These are phyloP conservation scores for Psittacus erithacus DNA, from an alignment of 2,113 vertebrate genomes.

Conservation along the genomic window DNA sequence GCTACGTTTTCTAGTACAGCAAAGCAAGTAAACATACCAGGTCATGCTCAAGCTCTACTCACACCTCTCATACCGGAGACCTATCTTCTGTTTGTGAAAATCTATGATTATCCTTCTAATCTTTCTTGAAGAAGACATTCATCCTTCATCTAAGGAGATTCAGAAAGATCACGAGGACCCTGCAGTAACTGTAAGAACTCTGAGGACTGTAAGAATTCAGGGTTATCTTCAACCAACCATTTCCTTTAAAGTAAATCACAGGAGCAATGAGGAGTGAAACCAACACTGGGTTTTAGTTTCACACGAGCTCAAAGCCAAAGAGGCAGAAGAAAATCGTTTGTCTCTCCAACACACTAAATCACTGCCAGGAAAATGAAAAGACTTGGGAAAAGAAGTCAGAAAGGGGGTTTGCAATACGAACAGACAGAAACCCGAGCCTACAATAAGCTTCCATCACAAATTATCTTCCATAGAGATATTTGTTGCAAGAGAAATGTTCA, in stretches of 20 bases:
- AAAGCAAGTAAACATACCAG: background rate
- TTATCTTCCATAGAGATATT: background rate
- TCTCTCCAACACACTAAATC: background rate
- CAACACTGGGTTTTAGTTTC: background rate
- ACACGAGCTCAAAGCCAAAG: background rate
- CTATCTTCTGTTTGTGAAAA: constrained; percentile 9
- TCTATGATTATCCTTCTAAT: constrained; percentile 38
- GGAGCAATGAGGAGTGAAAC: background rate
- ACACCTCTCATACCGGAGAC: background rate
- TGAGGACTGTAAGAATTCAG: background rate
- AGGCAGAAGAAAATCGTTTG: background rate
- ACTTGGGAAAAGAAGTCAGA: background rate
- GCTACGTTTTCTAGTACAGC: background rate
- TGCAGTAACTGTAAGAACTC: background rate
- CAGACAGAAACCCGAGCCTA: background rate
- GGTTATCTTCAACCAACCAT: background rate
- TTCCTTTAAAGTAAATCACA: background rate
- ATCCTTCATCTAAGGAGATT: constrained; percentile 1
- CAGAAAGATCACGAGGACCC: background rate
- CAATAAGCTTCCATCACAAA: background rate
- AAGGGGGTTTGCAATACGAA: background rate
- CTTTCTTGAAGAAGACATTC: constrained; percentile 19
- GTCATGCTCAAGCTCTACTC: background rate
- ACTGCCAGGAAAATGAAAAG: background rate
- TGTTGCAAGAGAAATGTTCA: background rate